Conservation (phyloP, 1,140 invertebrate species). For the Ruditapes philippinarum region DNA sequence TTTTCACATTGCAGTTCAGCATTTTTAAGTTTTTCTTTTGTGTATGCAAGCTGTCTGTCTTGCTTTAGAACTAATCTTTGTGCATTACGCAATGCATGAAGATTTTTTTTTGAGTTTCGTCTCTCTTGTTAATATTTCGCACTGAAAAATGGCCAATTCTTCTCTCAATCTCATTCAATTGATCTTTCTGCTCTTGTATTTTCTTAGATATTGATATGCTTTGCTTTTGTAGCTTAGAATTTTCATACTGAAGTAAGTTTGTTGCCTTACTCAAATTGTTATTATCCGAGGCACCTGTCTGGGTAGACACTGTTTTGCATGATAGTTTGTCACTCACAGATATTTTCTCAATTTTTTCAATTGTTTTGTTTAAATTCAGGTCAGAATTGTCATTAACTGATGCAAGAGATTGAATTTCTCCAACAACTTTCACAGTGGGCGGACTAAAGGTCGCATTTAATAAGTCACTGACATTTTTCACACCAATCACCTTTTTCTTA, state of each 20-base stretch:
- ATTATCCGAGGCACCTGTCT: neutral
- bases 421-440: neutral
- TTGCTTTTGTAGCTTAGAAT: neutral
- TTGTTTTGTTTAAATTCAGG: neutral
- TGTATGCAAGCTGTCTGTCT: too few relatives aligned
- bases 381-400: too few relatives aligned
- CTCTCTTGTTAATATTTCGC: neutral
- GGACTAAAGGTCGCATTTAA: neutral
- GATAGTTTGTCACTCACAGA: neutral
- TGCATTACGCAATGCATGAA: too few relatives aligned
- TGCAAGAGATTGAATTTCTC: neutral
- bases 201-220: neutral
- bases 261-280: neutral
- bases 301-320: neutral
- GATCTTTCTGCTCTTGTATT: neutral
- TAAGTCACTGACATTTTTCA: constrained; percentile 17
- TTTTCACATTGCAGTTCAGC: too few relatives aligned
- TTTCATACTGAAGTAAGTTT: neutral
- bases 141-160: constrained; percentile 7
- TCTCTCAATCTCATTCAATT: neutral
- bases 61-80: too few relatives aligned
- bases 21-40: too few relatives aligned
- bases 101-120: too few relatives aligned
- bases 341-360: neutral
- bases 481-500: neutral